Percentiles rank a stretch among this genome's conserved stretches.
These are phyloP conservation scores for Pseudochirops cupreus DNA, from an alignment of 2,797 vertebrate species.

Conservation along the genomic window DNA sequence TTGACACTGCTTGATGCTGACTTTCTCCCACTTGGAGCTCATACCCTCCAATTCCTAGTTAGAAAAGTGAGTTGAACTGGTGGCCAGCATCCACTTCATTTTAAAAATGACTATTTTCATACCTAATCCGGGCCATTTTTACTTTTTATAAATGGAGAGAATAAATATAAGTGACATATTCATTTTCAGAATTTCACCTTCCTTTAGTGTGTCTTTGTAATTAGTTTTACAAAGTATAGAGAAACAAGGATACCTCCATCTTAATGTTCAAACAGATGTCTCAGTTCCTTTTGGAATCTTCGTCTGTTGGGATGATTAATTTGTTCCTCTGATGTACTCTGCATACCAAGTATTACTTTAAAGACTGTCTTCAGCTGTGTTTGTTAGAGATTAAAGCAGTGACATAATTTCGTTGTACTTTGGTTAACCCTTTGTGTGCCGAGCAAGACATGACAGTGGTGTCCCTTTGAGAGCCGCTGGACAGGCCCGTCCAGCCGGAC, in stretches of 20 bases:
- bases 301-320: constrained; percentile 22
- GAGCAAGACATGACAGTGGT: neutral
- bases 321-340: constrained; percentile 43
- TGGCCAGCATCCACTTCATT: constrained; percentile 37
- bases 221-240: constrained; percentile 4
- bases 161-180: constrained; percentile 27
- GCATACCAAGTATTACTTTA: constrained; percentile 36
- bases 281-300: constrained; percentile 18
- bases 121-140: constrained; percentile 12
- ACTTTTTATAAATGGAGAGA: neutral
- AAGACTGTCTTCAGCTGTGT: constrained; percentile 6
- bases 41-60: neutral
- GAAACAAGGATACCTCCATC: neutral
- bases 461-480: neutral
- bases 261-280: constrained; percentile 25
- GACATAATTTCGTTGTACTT: constrained; percentile 46
- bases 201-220: constrained; percentile 9
- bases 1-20: neutral
- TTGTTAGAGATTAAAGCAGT: constrained; percentile 46
- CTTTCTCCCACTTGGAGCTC: constrained; percentile 1
- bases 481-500: neutral
- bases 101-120: constrained; percentile 34
- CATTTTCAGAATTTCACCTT: constrained; percentile 19
- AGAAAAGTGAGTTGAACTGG: constrained; percentile 9
- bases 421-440: constrained; percentile 18